A percentile compares a stretch with the other conserved stretches of the same genome.
Evolutionary conservation across 2,113 vertebrate species (phyloP).

Genomic region (Triplophysa siluroides): DNA sequence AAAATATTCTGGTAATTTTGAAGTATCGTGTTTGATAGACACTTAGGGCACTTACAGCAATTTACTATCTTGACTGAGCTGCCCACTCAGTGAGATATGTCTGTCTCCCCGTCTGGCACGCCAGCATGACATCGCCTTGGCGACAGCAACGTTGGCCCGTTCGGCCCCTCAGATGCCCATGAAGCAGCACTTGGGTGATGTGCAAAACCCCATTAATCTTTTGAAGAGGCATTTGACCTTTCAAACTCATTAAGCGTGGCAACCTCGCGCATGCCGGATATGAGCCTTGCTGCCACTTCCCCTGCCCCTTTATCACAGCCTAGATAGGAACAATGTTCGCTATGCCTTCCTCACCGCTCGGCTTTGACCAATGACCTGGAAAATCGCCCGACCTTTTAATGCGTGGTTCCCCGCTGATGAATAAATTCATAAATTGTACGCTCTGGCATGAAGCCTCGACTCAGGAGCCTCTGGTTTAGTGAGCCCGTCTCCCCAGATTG

Average conservation of each 20-base stretch:
- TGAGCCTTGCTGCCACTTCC: constrained; percentile 23
- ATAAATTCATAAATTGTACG: constrained; percentile 74
- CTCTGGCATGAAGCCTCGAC: constrained; percentile 58
- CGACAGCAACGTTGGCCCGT: constrained; percentile 19
- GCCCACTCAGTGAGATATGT: not conserved
- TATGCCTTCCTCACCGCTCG: constrained; percentile 44
- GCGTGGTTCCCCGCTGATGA: constrained; percentile 63
- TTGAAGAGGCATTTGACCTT: constrained; percentile 73
- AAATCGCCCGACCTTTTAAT: constrained; percentile 75
- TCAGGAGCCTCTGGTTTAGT: not conserved
- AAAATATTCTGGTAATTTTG: not conserved
- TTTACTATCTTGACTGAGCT: not conserved
- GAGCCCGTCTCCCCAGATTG: not conserved
- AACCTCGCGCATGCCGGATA: constrained; percentile 48
- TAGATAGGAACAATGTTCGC: constrained; percentile 41
- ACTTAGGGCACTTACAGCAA: not conserved
- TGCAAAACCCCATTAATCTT: constrained; percentile 72
- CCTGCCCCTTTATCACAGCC: constrained; percentile 40
- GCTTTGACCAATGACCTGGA: constrained; percentile 72
- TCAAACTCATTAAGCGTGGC: constrained; percentile 73
- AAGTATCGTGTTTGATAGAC: not conserved
- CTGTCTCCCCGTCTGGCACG: not conserved
- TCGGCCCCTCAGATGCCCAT: constrained; percentile 48
- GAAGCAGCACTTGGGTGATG: constrained; percentile 61
- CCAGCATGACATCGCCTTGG: constrained; percentile 15